Conservation (phyloP, 2,113 vertebrate genomes). For the Tapirus terrestris region DNA sequence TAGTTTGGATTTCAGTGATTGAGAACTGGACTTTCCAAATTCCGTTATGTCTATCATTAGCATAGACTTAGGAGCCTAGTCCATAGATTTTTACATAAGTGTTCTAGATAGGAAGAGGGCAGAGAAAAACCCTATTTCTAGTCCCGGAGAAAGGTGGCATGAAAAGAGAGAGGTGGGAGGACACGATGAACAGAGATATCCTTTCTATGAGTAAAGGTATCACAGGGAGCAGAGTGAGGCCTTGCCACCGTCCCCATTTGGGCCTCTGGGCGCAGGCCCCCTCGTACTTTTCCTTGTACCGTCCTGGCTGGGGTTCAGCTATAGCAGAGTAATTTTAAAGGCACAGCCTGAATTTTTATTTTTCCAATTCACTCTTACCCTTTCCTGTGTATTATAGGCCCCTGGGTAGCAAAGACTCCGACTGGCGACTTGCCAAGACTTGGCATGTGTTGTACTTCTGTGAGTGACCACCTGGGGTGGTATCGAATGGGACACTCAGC, state of each 20-base stretch:
- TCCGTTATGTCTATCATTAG: background rate
- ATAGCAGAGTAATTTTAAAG: constrained; percentile 15
- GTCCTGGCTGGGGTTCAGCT: background rate
- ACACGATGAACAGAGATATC: background rate
- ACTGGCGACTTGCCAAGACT: background rate
- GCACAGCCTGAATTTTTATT: background rate
- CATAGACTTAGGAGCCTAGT: background rate
- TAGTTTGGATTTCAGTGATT: background rate
- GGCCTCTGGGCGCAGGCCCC: background rate
- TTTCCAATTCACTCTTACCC: background rate
- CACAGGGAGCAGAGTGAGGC: background rate
- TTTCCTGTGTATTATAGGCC: constrained; percentile 41
- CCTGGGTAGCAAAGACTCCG: background rate
- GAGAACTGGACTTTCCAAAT: background rate
- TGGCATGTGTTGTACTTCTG: background rate
- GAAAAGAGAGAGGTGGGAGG: background rate
- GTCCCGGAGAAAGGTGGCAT: background rate
- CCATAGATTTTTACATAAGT: background rate
- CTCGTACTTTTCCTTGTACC: background rate
- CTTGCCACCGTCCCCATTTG: background rate
- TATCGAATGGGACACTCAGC: background rate
- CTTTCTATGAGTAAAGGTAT: background rate
- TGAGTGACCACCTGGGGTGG: constrained; percentile 48
- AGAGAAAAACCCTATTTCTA: background rate
- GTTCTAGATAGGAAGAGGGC: background rate